phyloP scores from a whole-genome alignment of 2,113 vertebrate genomes.

The Motacilla alba region DNA sequence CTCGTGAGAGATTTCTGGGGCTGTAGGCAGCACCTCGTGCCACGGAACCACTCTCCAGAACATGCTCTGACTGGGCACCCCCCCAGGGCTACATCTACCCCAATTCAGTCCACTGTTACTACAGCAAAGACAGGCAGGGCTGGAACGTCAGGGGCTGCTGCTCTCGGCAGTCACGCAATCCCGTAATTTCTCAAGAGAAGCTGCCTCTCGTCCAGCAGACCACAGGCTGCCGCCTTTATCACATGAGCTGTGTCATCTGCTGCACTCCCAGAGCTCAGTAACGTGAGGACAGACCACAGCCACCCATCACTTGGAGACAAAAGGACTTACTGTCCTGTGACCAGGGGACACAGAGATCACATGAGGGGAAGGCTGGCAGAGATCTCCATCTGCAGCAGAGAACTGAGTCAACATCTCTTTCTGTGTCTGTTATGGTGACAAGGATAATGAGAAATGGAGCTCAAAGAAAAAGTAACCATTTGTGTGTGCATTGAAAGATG shows the following conservation, averaged over 20 bases:
- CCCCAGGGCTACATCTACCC: neutral
- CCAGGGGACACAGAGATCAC: neutral
- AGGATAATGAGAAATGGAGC: neutral
- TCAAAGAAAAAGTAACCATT: neutral
- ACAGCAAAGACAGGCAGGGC: neutral
- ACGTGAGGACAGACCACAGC: neutral
- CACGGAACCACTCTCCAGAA: fast-evolving
- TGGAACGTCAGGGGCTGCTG: neutral
- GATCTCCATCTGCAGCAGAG: neutral
- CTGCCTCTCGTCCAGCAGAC: neutral
- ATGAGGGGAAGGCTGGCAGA: neutral
- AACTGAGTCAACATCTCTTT: neutral
- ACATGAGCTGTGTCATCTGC: neutral
- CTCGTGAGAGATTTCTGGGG: neutral
- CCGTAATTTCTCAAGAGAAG: neutral
- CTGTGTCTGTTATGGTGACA: neutral
- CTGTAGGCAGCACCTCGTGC: neutral
- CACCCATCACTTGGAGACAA: neutral
- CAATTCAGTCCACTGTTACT: neutral
- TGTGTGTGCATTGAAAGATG: neutral
- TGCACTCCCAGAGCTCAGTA: neutral
- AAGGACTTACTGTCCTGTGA: neutral
- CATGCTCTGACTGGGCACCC: neutral
- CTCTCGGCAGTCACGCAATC: neutral
- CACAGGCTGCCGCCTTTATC: neutral